Percentiles rank a stretch among this genome's conserved stretches.
These are phyloP conservation scores for Cerastoderma edule DNA, from an alignment of 2,888 invertebrate genomes.

Conservation along the genomic window DNA sequence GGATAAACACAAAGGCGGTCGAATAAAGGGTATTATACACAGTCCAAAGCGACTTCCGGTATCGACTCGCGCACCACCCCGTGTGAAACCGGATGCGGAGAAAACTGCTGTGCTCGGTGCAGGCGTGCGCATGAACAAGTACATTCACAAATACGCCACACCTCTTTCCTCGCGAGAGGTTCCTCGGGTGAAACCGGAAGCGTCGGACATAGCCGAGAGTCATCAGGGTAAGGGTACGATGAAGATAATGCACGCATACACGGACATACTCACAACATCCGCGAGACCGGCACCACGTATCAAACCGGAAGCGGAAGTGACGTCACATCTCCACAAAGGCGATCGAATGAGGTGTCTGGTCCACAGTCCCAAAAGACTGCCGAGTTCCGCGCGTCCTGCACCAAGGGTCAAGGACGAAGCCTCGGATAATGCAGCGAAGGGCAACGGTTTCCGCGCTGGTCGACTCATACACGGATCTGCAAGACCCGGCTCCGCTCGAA, in stretches of 20 bases:
- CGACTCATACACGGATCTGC: constrained; percentile 62
- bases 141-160: constrained; percentile 67
- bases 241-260: constrained; percentile 62
- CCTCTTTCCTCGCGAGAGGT: constrained; percentile 61
- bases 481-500: constrained; percentile 67
- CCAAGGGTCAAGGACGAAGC: constrained; percentile 74
- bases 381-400: constrained; percentile 65
- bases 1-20: constrained; percentile 64
- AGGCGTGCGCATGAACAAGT: constrained; percentile 70
- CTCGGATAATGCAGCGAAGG: constrained; percentile 64
- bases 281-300: constrained; percentile 63
- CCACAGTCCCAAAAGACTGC: constrained; percentile 69
- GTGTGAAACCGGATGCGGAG: constrained; percentile 72
- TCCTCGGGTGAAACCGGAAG: constrained; percentile 74
- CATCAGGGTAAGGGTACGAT: constrained; percentile 65
- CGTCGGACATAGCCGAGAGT: constrained; percentile 68
- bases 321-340: constrained; percentile 65
- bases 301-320: constrained; percentile 66
- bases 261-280: constrained; percentile 57
- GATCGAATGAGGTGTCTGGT: constrained; percentile 71
- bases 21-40: constrained; percentile 71
- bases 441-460: constrained; percentile 64
- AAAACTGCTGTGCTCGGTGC: constrained; percentile 67
- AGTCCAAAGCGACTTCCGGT: constrained; percentile 65
- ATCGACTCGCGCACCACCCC: constrained; percentile 65